Conservation (phyloP, 2,888 invertebrate species). For the Cenopis cana region DNA sequence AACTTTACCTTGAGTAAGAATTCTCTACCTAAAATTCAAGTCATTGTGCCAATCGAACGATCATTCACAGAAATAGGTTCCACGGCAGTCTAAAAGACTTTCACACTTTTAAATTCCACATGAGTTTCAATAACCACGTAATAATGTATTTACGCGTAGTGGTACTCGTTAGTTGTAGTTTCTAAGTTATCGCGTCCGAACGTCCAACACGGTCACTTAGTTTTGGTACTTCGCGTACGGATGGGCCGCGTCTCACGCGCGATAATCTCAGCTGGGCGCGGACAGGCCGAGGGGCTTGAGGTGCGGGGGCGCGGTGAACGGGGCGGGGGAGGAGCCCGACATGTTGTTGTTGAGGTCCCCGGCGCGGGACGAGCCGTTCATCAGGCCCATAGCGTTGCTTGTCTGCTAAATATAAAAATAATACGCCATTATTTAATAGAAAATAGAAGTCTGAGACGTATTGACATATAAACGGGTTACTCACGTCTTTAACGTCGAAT, state of each 20-base stretch:
- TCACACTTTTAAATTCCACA: slow-evolving; percentile 6
- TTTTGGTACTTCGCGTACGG: slow-evolving; percentile 80
- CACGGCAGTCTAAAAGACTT: slow-evolving; percentile 9
- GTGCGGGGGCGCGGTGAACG: slow-evolving; percentile 81
- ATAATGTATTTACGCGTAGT: background rate
- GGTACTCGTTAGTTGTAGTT: background rate
- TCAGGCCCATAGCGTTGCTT: slow-evolving; percentile 78
- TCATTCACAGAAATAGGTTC: background rate
- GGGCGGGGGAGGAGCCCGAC: slow-evolving; percentile 82
- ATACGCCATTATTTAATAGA: too few relatives aligned
- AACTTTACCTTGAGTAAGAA: slow-evolving; percentile 9
- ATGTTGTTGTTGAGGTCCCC: slow-evolving; percentile 90
- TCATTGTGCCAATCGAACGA: background rate
- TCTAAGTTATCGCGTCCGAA: slow-evolving; percentile 10
- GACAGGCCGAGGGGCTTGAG: slow-evolving; percentile 86
- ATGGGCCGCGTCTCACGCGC: slow-evolving; percentile 77
- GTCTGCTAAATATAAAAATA: slow-evolving; percentile 61
- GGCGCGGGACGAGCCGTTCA: slow-evolving; percentile 83
- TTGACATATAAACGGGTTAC: too few relatives aligned
- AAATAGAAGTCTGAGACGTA: too few relatives aligned
- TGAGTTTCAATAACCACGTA: slow-evolving; percentile 1
- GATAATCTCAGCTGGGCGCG: slow-evolving; percentile 87
- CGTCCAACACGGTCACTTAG: slow-evolving; percentile 53
- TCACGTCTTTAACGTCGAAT: too few relatives aligned
- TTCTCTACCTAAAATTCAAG: slow-evolving; percentile 16